Conservation (phyloP, 2,888 invertebrate species). For the Machimus rusticus region DNA sequence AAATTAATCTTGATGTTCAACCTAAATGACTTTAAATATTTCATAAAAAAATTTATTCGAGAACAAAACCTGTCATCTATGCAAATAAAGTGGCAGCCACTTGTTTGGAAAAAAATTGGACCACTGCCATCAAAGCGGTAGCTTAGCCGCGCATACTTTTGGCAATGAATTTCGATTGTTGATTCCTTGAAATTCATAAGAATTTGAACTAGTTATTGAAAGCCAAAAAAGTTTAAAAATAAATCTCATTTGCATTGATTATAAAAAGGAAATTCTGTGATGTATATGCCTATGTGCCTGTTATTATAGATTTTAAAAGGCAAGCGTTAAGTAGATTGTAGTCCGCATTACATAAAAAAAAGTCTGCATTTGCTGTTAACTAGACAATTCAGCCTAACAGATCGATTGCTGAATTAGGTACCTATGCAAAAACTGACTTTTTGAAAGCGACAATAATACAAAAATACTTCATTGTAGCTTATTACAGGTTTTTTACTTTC, state of each 20-base stretch:
- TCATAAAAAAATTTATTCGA: background rate
- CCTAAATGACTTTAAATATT: background rate
- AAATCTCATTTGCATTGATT: background rate
- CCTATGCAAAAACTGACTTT: background rate
- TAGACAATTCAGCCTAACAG: no score
- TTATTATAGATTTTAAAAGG: no score
- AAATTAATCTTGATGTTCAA: background rate
- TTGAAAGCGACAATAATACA: background rate
- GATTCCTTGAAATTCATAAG: background rate
- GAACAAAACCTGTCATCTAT: background rate
- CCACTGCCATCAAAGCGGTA: background rate
- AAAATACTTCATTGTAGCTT: fast-evolving
- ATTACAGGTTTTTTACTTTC: background rate
- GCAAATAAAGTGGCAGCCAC: background rate
- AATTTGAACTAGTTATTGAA: background rate
- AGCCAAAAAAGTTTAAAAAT: background rate
- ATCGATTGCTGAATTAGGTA: no score
- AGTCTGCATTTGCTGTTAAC: no score
- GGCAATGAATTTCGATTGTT: background rate
- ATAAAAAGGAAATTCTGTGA: background rate
- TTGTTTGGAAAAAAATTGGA: background rate
- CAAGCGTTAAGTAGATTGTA: no score
- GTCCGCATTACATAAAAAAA: background rate
- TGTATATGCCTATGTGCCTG: no score
- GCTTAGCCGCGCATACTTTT: background rate